Conservation (phyloP, 2,888 invertebrate species). For the Acheta domesticus region DNA sequence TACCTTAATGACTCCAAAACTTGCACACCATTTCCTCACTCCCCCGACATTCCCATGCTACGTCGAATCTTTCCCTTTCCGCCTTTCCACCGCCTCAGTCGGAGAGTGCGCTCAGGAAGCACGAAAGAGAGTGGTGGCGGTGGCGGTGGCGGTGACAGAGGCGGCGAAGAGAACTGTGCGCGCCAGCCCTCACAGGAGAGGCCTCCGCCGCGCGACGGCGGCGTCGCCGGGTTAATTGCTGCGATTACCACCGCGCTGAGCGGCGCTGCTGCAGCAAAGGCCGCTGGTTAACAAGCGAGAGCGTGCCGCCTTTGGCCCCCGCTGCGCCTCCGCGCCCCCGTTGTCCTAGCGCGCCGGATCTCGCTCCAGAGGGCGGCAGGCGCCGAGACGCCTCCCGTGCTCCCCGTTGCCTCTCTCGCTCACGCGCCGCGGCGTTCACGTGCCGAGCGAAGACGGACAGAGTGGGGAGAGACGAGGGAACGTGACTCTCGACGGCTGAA, state of each 20-base stretch:
- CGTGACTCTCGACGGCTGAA: neutral
- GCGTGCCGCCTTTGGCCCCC: neutral
- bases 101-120: neutral
- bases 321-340: neutral
- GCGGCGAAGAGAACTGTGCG: neutral
- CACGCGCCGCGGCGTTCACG: too few species aligned
- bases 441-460: neutral
- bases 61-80: too few species aligned
- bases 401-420: too few species aligned
- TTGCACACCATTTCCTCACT: too few species aligned
- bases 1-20: too few species aligned
- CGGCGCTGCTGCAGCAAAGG: neutral
- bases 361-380: too few species aligned
- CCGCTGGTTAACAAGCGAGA: neutral
- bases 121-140: neutral
- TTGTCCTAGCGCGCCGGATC: too few species aligned
- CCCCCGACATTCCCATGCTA: too few species aligned
- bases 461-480: neutral
- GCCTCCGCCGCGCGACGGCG: neutral
- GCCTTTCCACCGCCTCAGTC: too few species aligned
- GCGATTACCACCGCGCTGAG: neutral
- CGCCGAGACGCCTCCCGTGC: too few species aligned
- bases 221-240: neutral
- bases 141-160: neutral
- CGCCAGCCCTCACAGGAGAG: neutral